A percentile compares a stretch with the other conserved stretches of the same genome.
Evolutionary conservation across 2,797 vertebrate genomes (phyloP).

Genomic region (Danio tinwini): DNA sequence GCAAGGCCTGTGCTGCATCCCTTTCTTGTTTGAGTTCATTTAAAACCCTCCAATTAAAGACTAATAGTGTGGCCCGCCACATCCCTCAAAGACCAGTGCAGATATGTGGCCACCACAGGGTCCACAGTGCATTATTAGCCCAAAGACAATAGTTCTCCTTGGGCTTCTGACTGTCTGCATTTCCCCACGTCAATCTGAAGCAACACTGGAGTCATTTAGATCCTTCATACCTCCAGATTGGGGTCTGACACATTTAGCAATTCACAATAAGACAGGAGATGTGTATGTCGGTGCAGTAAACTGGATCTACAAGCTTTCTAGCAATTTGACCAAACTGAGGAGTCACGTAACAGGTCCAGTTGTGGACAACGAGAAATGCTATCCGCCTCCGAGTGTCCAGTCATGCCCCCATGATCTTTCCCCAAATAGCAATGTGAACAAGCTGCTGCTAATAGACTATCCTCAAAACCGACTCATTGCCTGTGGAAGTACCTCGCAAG

Average conservation of each 20-base stretch:
- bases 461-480: slow-evolving; percentile 94
- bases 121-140: slow-evolving; percentile 69
- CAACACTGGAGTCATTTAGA: slow-evolving; percentile 82
- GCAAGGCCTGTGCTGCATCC: slow-evolving; percentile 65
- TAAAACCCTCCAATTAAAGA: slow-evolving; percentile 52
- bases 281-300: slow-evolving; percentile 96
- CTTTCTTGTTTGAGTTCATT: slow-evolving; percentile 51
- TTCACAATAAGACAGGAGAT: slow-evolving; percentile 95
- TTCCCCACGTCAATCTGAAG: slow-evolving; percentile 63
- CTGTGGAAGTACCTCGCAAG: slow-evolving; percentile 94
- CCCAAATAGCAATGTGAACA: slow-evolving; percentile 94
- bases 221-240: slow-evolving; percentile 84
- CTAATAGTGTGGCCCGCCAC: slow-evolving; percentile 32
- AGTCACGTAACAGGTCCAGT: slow-evolving; percentile 94
- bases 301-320: slow-evolving; percentile 97
- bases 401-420: slow-evolving; percentile 91
- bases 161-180: slow-evolving; percentile 69
- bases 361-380: slow-evolving; percentile 96
- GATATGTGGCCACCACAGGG: slow-evolving; percentile 73
- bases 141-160: slow-evolving; percentile 79
- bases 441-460: slow-evolving; percentile 96
- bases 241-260: slow-evolving; percentile 93
- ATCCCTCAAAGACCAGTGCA: slow-evolving; percentile 60
- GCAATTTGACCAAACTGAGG: slow-evolving; percentile 91
- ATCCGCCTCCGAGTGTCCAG: slow-evolving; percentile 96